Conservation (phyloP, 2,113 vertebrate species). For the Chauna torquata region DNA sequence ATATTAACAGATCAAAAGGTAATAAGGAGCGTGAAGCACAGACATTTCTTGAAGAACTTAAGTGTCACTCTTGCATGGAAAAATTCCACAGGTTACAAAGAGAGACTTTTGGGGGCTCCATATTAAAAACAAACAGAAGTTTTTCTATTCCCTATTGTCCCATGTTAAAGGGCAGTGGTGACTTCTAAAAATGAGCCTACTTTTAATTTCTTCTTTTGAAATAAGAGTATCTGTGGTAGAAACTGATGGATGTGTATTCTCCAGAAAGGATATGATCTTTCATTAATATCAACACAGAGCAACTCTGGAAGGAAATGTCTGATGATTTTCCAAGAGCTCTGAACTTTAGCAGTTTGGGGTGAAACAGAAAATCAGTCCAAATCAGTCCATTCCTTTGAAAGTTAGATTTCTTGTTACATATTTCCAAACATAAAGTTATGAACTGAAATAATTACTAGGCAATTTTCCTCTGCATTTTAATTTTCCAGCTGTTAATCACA, state of each 20-base stretch:
- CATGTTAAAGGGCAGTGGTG: neutral
- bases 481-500: neutral
- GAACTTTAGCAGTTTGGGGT: neutral
- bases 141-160: neutral
- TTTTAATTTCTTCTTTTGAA: neutral
- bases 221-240: neutral
- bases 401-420: neutral
- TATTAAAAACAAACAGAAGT: neutral
- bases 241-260: neutral
- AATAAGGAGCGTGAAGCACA: neutral
- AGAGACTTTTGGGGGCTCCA: neutral
- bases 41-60: neutral
- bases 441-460: neutral
- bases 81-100: neutral
- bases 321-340: neutral
- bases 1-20: neutral
- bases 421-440: neutral
- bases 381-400: neutral
- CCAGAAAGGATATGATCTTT: neutral
- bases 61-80: neutral
- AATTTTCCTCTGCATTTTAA: neutral
- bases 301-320: neutral
- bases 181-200: neutral
- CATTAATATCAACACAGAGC: neutral
- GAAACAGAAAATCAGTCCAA: neutral